A percentile compares a stretch with the other conserved stretches of the same genome.
These are phyloP conservation scores for Epinephelus fuscoguttatus DNA, from an alignment of 2,113 vertebrate species.

Conservation along the genomic window DNA sequence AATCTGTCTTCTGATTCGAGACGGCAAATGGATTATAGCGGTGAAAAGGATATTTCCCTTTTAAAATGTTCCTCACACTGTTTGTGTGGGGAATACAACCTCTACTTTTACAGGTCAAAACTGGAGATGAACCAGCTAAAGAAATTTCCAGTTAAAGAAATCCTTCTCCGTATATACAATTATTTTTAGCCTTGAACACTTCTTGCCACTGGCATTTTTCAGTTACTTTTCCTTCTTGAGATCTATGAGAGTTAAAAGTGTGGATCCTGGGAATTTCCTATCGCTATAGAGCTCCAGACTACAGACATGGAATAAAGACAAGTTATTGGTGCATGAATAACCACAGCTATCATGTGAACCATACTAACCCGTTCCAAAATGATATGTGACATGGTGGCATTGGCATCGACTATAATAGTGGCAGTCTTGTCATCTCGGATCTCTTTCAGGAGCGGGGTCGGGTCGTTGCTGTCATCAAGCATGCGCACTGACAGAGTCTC, in stretches of 20 bases:
- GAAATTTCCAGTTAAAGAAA: slow-evolving; percentile 12
- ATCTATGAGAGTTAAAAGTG: slow-evolving; percentile 10
- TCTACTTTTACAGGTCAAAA: slow-evolving; percentile 17
- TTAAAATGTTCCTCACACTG: slow-evolving; percentile 2
- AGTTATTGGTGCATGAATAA: neutral
- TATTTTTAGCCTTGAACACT: slow-evolving; percentile 41
- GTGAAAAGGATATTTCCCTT: neutral
- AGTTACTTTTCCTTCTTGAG: slow-evolving; percentile 14
- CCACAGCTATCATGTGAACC: neutral
- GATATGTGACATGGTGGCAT: slow-evolving; percentile 96
- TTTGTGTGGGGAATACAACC: neutral
- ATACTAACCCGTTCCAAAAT: slow-evolving; percentile 92
- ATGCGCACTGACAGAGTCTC: slow-evolving; percentile 97
- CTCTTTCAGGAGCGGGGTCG: slow-evolving; percentile 96
- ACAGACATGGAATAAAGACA: neutral
- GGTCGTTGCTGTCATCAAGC: slow-evolving; percentile 96
- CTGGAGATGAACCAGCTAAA: neutral
- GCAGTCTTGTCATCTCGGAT: slow-evolving; percentile 97
- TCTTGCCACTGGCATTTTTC: slow-evolving; percentile 48
- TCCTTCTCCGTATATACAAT: slow-evolving; percentile 15
- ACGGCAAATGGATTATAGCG: neutral
- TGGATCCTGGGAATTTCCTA: neutral
- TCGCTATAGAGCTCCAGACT: neutral
- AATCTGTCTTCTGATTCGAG: slow-evolving; percentile 26
- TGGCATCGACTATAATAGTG: slow-evolving; percentile 98